Percentiles rank a stretch among this genome's conserved stretches.
phyloP scores from a whole-genome alignment of 2,888 invertebrate species.

The Villa cingulata region DNA sequence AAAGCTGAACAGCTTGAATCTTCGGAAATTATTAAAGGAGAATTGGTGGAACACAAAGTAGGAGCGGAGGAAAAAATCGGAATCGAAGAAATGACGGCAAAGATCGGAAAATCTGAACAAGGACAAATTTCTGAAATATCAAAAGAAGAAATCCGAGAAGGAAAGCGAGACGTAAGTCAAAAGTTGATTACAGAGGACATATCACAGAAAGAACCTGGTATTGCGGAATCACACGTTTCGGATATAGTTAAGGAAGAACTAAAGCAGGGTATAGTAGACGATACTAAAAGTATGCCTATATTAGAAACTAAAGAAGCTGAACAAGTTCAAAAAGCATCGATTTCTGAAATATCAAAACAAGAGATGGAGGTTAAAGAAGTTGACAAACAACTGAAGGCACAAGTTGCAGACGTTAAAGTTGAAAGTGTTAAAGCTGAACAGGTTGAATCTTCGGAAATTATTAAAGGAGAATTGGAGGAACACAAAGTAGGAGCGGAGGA shows the following conservation, averaged over 20 bases:
- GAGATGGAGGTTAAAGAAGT: not conserved
- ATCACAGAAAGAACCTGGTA: constrained; percentile 8
- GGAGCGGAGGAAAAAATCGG: too few relatives aligned
- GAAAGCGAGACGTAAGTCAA: not conserved
- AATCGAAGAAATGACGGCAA: not conserved
- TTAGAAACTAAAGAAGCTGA: not conserved
- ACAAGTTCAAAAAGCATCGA: constrained; percentile 12
- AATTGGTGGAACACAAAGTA: not conserved
- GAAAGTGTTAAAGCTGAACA: not conserved
- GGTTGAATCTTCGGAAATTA: not conserved
- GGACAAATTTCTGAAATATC: constrained; percentile 10
- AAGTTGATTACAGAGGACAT: not conserved
- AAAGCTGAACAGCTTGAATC: constrained; percentile 3
- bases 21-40: constrained; percentile 9
- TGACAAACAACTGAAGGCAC: constrained; percentile 14
- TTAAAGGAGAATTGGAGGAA: not conserved
- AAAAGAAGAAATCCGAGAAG: not conserved
- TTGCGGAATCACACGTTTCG: not conserved
- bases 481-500: not conserved
- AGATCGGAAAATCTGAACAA: not conserved
- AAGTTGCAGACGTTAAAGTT: constrained; percentile 8
- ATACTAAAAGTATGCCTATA: not conserved
- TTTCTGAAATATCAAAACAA: constrained; percentile 5
- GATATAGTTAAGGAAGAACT: not conserved
- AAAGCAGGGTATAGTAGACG: not conserved